Evolutionary conservation across 2,888 invertebrate species (phyloP), one percentile per base, ranked within the genome.

Genomic region (Scrobipalpa atriplicella): DNA sequence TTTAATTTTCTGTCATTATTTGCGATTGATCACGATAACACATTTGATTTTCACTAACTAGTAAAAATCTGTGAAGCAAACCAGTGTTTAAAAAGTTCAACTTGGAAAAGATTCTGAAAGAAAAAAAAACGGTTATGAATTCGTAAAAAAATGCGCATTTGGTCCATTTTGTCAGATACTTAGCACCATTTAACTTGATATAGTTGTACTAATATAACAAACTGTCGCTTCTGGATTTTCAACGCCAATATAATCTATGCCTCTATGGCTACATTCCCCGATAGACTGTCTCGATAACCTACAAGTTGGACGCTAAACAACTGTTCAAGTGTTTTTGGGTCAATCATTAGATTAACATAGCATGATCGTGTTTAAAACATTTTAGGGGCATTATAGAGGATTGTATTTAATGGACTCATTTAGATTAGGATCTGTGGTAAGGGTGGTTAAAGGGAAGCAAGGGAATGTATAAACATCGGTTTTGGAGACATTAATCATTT

Each of bases 331-430:
- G 65, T 61, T 65, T 61, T 65, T 61, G 39, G 65, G 60, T 65
- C 65, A 61, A 65, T 65, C 65, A 65, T 65, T 65, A 61, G 58
- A 51, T 65, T 61, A 65, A 29, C 47, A 47, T 56, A 38, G 65
- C 61, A 52, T 62, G 61, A 51, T 58, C 18, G 9, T 56, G 64
- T 56, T 64, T 64, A 51, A 21, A 38, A 64, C 63, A 52, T 38
- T 60, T 58, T 60, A 18, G 29, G 58, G 36, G 54, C 5, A 54
- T 54, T 21, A 21, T 54, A 5, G 52, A 10, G 16, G 19, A 16
- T 52, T 52, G 19, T 52, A 19, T 52, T 43, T 52, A 52, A 52
- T 52, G 52, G 52, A 19, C 19, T 52, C 52, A 52, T 52, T 52
- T 18, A 52, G 54, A 54, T 21, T 54, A 54, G 16, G 1, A 54